Evolutionary conservation across 2,797 vertebrate species (phyloP).

Genomic region (Paedocypris micromegethes): DNA sequence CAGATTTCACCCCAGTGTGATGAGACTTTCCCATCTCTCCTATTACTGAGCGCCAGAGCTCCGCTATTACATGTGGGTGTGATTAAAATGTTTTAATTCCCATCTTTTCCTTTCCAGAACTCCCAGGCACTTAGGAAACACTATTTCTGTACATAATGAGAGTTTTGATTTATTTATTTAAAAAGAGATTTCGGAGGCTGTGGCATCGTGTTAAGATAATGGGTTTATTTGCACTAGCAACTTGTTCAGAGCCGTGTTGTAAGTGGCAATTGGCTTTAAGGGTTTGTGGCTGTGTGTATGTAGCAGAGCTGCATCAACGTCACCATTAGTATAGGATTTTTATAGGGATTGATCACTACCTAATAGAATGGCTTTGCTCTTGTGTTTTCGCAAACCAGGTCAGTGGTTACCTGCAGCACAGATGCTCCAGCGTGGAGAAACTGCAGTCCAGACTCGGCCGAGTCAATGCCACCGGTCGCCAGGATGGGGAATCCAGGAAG

Average conservation of each 20-base stretch:
- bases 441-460: slow-evolving; percentile 87
- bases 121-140: slow-evolving; percentile 40
- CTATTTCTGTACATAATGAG: slow-evolving; percentile 49
- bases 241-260: slow-evolving; percentile 46
- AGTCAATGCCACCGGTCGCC: slow-evolving; percentile 93
- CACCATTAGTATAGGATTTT: slow-evolving; percentile 29
- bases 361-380: slow-evolving; percentile 25
- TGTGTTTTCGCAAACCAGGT: neutral
- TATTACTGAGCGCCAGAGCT: slow-evolving; percentile 27
- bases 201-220: slow-evolving; percentile 52
- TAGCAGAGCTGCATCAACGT: slow-evolving; percentile 32
- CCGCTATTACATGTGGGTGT: slow-evolving; percentile 43
- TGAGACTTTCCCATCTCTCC: slow-evolving; percentile 29
- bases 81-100: slow-evolving; percentile 51
- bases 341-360: slow-evolving; percentile 38
- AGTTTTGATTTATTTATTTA: slow-evolving; percentile 51
- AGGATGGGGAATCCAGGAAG: slow-evolving; percentile 85
- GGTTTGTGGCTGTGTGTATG: slow-evolving; percentile 28
- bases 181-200: slow-evolving; percentile 46
- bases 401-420: slow-evolving; percentile 77
- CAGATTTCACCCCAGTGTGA: slow-evolving; percentile 18
- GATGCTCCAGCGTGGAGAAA: slow-evolving; percentile 91
- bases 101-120: slow-evolving; percentile 33
- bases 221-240: slow-evolving; percentile 50
- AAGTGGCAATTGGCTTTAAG: slow-evolving; percentile 43